These are phyloP conservation scores for Zelostemma sp. DNA, from an alignment of 1,140 invertebrate species.

Conservation along the genomic window DNA sequence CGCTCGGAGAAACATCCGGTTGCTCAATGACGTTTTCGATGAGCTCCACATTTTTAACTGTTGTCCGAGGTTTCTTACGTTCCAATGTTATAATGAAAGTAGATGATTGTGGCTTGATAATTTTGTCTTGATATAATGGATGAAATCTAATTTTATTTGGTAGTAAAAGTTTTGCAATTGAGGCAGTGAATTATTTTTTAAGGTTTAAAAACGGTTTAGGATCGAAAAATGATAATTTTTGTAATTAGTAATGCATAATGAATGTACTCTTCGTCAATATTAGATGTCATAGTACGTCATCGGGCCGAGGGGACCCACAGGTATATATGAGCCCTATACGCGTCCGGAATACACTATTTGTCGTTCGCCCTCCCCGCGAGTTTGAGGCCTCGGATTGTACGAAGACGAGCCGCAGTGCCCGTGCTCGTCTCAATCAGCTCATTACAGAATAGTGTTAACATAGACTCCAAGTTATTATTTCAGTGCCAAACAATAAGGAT, in stretches of 20 bases:
- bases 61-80: no score
- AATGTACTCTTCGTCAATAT: conserved; percentile 25
- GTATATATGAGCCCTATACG: conserved; percentile 69
- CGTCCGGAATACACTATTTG: conserved; percentile 69
- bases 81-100: no score
- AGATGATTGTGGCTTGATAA: no score
- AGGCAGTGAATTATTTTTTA: no score
- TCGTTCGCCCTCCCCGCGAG: conserved; percentile 62
- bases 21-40: no score
- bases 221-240: background rate
- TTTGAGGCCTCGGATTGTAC: conserved; percentile 43
- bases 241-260: background rate
- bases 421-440: conserved; percentile 21
- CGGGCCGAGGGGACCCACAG: conserved; percentile 54
- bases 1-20: no score
- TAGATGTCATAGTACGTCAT: conserved; percentile 49
- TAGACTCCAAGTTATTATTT: conserved; percentile 18
- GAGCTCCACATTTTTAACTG: no score
- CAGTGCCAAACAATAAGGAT: conserved; percentile 28
- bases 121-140: no score
- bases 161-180: no score
- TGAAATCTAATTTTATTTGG: no score
- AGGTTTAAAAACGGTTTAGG: no score
- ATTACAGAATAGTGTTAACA: conserved; percentile 29
- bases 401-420: conserved; percentile 22